phyloP scores from a whole-genome alignment of 2,113 vertebrate species.

The Nasalis larvatus region DNA sequence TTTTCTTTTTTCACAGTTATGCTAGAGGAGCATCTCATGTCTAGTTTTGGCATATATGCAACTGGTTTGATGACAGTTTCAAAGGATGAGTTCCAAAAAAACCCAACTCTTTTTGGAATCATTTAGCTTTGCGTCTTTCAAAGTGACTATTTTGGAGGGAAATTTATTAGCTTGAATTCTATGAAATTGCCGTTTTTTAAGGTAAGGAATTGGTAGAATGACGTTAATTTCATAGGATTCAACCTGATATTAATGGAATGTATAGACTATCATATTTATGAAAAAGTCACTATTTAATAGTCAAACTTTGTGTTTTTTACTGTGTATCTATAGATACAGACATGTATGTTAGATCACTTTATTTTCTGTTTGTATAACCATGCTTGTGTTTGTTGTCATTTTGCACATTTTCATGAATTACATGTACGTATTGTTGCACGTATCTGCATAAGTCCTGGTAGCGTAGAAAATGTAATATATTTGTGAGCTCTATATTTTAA shows the following conservation, averaged over 20 bases:
- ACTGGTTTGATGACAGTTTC: background rate
- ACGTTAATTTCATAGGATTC: background rate
- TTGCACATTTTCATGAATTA: background rate
- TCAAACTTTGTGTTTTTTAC: no score
- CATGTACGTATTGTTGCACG: background rate
- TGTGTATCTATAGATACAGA: fast-evolving
- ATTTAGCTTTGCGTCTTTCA: background rate
- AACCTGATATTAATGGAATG: background rate
- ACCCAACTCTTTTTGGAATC: background rate
- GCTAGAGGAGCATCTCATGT: background rate
- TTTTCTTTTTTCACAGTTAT: no score
- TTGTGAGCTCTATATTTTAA: background rate
- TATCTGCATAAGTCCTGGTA: background rate
- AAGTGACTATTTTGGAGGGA: background rate
- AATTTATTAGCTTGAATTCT: background rate
- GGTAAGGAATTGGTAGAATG: background rate
- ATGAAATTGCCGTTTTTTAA: background rate
- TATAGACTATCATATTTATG: background rate
- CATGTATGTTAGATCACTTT: fast-evolving
- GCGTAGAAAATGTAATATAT: background rate
- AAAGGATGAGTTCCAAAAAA: background rate
- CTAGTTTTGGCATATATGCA: background rate
- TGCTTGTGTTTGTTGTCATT: background rate
- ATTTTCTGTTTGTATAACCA: background rate
- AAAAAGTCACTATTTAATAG: background rate